Evolutionary conservation across 2,797 vertebrate genomes (phyloP).

Genomic region (Clamator glandarius): DNA sequence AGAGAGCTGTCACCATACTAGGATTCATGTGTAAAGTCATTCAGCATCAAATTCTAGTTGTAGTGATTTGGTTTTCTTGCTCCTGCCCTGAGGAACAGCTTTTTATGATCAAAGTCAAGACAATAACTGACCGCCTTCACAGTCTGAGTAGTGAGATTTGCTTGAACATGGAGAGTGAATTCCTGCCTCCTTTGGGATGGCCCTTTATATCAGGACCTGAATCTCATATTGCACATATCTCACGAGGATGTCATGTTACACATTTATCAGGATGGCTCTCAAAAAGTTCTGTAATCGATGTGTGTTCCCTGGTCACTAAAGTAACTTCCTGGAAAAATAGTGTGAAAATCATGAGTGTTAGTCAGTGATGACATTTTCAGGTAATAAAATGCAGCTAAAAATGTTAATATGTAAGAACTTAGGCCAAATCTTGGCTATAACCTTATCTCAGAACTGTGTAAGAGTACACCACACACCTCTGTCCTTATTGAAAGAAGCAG

Average conservation of each 20-base stretch:
- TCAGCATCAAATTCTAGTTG: neutral
- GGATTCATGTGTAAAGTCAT: neutral
- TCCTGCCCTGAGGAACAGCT: neutral
- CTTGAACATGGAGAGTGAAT: neutral
- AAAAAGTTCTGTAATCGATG: neutral
- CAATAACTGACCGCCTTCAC: fast-evolving
- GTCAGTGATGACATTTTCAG: neutral
- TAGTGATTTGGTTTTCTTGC: neutral
- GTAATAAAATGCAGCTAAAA: conserved; percentile 3
- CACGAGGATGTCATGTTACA: neutral
- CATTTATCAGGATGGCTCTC: neutral
- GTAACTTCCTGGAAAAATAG: neutral
- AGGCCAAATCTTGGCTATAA: neutral
- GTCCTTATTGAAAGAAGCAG: neutral
- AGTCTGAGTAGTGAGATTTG: neutral
- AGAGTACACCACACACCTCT: neutral
- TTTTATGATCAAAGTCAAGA: neutral
- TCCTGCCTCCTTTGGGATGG: neutral
- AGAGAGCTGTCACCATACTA: neutral
- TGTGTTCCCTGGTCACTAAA: neutral
- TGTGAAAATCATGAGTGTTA: neutral
- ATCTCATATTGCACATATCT: fast-evolving
- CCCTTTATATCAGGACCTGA: neutral
- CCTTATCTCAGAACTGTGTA: neutral
- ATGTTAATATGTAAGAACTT: neutral